A percentile compares a stretch with the other conserved stretches of the same genome.
Evolutionary conservation across 2,797 vertebrate species (phyloP).

Genomic region (Diplodus puntazzo): DNA sequence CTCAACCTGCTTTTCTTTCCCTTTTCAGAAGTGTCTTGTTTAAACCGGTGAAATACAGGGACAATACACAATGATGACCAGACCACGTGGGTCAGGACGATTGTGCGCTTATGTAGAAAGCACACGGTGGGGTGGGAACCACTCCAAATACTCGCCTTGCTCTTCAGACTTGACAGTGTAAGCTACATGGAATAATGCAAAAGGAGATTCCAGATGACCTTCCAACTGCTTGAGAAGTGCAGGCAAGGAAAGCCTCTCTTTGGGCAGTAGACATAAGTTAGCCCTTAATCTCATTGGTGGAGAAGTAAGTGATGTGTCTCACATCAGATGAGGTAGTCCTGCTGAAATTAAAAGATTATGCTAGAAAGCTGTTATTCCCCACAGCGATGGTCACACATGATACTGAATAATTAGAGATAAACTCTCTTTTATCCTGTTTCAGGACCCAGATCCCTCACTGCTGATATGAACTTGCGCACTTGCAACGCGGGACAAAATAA

Average conservation of each 20-base stretch:
- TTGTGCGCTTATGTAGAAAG: constrained; percentile 73
- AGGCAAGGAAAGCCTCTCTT: constrained; percentile 40
- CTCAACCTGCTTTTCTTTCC: constrained; percentile 48
- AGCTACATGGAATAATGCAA: constrained; percentile 60
- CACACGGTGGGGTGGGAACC: constrained; percentile 47
- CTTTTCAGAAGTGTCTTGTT: constrained; percentile 80
- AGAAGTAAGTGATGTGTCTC: constrained; percentile 24
- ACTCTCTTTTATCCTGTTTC: constrained; percentile 28
- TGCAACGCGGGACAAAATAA: constrained; percentile 6
- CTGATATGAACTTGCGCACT: constrained; percentile 6
- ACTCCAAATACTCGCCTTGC: constrained; percentile 47
- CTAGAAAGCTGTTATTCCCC: constrained; percentile 54
- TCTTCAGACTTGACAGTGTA: constrained; percentile 56
- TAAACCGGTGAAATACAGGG: constrained; percentile 57
- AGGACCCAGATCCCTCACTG: constrained; percentile 46
- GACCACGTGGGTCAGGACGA: constrained; percentile 47
- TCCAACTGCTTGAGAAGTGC: constrained; percentile 38
- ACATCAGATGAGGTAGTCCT: constrained; percentile 27
- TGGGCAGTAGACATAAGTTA: constrained; percentile 44
- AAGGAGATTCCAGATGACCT: constrained; percentile 67
- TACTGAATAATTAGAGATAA: constrained; percentile 29
- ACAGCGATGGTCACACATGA: constrained; percentile 40
- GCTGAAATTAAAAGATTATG: constrained; percentile 54
- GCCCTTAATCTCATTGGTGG: constrained; percentile 50
- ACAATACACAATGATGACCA: constrained; percentile 44